Base-by-base conservation (phyloP, 2,888 invertebrate species). In the Strigamia transsilvanica region DNA sequence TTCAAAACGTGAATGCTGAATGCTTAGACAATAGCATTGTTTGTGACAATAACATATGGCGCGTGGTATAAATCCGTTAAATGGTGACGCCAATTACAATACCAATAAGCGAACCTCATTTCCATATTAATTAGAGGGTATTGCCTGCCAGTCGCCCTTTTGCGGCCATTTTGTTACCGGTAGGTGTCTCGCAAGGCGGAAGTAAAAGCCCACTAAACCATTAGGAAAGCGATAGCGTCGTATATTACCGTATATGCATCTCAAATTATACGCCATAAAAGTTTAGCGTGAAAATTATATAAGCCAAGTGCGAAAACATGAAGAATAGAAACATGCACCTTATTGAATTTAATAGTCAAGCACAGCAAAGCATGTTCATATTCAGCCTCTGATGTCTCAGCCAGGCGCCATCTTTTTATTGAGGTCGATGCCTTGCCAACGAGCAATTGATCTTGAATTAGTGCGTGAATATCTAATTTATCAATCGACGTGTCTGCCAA, bases 401-500 rank as follows among this genome's bases (percentile, higher is more conserved):
- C 46, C 18, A 56, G 56, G 10, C 38, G 38, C 73, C 27, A 27
- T 27, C 27, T 73, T 66, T 66, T 73, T 73, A 12, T 73, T 15
- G 73, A 73, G 73, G 73, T 73, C 73, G 73, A 73, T 27, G 73
- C 23, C 73, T 73, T 32, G 73, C 73, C 73, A 73, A 73, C 73
- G 73, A 73, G 73, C 73, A 73, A 73, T 73, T 73, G 73, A 73
- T 73, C 73, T 73, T 73, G 73, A 73, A 73, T 73, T 73, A 73
- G 32, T 23, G 66, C 27, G 66, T 73, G 32, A 73, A 73, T 73
- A 73, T 73, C 73, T n/a, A 73, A 73, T 73, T 73, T 73, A 73
- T 73, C 73, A 73, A 73, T 73, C 73, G 73, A 73, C 73, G 73
- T 73, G 73, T 23, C 73, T 73, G 73, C 73, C 73, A 73, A 73